A percentile compares a stretch with the other conserved stretches of the same genome.
Conservation (phyloP, 2,113 vertebrate species). For the Damaliscus lunatus region DNA sequence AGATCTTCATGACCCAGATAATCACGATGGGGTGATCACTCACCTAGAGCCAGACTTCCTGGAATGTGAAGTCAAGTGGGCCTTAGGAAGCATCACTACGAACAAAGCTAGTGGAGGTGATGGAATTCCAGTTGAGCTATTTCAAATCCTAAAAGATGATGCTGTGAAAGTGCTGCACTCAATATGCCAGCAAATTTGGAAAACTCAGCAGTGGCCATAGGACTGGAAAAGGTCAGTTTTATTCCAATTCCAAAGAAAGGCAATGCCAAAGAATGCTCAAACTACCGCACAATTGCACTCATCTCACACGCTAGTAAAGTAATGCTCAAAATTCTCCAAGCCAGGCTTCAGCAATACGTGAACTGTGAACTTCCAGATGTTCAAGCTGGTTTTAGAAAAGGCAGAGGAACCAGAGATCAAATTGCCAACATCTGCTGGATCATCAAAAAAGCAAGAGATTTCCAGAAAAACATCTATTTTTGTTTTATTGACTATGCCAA, state of each 20-base stretch:
- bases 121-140: background rate
- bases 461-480: background rate
- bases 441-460: background rate
- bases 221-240: background rate
- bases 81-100: background rate
- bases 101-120: background rate
- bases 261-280: background rate
- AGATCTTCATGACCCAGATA: background rate
- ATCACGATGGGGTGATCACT: rapidly evolving
- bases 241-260: background rate
- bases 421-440: rapidly evolving
- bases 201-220: background rate
- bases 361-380: background rate
- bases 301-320: rapidly evolving
- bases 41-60: background rate
- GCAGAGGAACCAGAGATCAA: background rate
- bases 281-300: background rate
- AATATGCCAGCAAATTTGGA: background rate
- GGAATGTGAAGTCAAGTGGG: background rate
- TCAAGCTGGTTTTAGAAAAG: background rate
- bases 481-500: background rate
- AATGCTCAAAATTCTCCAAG: background rate
- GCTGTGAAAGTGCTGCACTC: background rate
- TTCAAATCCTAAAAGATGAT: background rate
- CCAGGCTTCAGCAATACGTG: background rate